phyloP scores from a whole-genome alignment of 64 coral and sea anemone genomes.

The Montipora cactus region DNA sequence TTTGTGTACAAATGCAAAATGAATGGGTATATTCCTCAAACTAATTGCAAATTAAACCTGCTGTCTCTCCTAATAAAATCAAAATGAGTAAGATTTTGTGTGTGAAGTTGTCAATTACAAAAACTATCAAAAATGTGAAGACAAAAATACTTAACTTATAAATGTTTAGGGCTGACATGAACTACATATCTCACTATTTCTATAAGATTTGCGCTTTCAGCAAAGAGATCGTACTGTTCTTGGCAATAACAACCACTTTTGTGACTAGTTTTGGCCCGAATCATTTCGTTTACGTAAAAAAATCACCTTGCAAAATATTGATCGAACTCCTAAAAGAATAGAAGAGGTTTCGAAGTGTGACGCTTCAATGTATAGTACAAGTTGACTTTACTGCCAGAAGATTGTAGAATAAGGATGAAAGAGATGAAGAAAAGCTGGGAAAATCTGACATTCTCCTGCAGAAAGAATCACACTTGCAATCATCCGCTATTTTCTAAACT shows the following conservation, averaged over 20 bases:
- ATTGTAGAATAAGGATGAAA: neutral
- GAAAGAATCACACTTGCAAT: neutral
- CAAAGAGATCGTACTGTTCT: neutral
- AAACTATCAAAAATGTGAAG: neutral
- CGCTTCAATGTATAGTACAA: neutral
- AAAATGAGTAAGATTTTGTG: neutral
- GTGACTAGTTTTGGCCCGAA: neutral
- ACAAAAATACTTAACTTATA: neutral
- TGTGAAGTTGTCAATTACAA: neutral
- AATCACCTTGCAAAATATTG: constrained; percentile 23
- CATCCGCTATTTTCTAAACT: neutral
- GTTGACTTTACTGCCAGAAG: neutral
- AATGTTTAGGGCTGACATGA: too few species aligned
- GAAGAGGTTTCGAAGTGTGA: neutral
- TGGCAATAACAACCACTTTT: neutral
- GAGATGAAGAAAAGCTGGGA: neutral
- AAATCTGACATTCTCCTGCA: neutral
- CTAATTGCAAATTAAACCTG: neutral
- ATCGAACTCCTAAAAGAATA: neutral
- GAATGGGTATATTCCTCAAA: neutral
- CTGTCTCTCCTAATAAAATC: neutral
- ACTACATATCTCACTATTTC: too few species aligned
- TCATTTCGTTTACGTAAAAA: neutral
- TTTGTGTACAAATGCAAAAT: constrained; percentile 2
- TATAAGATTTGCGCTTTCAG: neutral